phyloP scores from a whole-genome alignment of 2,888 invertebrate genomes.

The Sturmia bella region DNA sequence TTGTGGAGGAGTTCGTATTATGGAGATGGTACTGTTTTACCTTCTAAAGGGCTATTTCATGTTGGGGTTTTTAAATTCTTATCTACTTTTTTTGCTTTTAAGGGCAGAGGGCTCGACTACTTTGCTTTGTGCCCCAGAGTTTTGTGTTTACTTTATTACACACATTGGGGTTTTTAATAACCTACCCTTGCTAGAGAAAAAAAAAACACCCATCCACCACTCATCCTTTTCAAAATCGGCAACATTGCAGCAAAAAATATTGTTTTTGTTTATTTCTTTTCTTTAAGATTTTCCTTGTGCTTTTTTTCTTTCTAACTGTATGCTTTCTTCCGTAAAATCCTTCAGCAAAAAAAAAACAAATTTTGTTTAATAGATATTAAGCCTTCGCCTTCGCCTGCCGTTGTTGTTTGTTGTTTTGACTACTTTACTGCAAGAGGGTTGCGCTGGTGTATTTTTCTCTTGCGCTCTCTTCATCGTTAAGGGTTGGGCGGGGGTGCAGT shows the following conservation, averaged over 20 bases:
- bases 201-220: no score
- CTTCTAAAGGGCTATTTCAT: slow-evolving; percentile 38
- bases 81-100: slow-evolving; percentile 12
- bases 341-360: not conserved
- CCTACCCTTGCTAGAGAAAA: not conserved
- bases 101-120: slow-evolving; percentile 38
- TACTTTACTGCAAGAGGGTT: slow-evolving; percentile 5
- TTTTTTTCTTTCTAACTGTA: slow-evolving; percentile 9
- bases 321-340: slow-evolving; percentile 24
- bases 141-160: slow-evolving; percentile 47
- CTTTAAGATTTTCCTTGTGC: slow-evolving; percentile 31
- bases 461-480: no score
- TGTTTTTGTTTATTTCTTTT: slow-evolving; percentile 34
- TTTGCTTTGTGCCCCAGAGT: slow-evolving; percentile 14
- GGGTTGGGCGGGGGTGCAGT: slow-evolving; percentile 39
- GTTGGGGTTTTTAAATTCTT: slow-evolving; percentile 40
- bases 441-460: not conserved
- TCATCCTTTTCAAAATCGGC: no score
- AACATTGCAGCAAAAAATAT: slow-evolving; percentile 12
- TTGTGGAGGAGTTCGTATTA: no score
- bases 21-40: no score
- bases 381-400: slow-evolving; percentile 17
- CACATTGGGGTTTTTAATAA: slow-evolving; percentile 59
- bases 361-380: slow-evolving; percentile 30
- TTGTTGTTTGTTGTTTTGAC: slow-evolving; percentile 10